These are phyloP conservation scores for Solenopsis invicta DNA, from an alignment of 1,140 invertebrate genomes.

Conservation along the genomic window DNA sequence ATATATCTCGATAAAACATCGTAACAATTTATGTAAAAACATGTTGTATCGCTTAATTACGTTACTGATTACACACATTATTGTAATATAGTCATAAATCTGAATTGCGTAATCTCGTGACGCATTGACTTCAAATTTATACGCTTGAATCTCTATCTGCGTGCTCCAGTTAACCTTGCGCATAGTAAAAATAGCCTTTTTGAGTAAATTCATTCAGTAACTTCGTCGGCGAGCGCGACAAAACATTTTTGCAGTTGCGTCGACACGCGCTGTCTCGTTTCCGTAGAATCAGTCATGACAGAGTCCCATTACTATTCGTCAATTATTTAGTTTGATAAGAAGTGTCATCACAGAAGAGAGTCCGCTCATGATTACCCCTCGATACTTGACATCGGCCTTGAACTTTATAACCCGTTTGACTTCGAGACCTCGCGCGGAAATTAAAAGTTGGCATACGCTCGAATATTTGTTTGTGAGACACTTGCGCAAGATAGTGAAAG, in stretches of 20 bases:
- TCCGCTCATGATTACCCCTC: background rate
- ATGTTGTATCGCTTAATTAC: background rate
- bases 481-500: background rate
- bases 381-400: background rate
- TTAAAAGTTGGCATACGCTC: background rate
- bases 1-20: background rate
- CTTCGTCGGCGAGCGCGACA: background rate
- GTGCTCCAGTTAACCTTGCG: background rate
- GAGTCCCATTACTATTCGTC: too few species aligned
- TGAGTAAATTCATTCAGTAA: background rate
- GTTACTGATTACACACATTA: background rate
- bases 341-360: background rate
- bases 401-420: slow-evolving; percentile 1
- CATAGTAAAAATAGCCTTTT: background rate
- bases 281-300: too few species aligned
- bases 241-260: too few species aligned
- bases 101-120: background rate
- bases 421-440: background rate
- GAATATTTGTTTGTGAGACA: background rate
- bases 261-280: background rate
- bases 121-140: background rate
- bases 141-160: background rate
- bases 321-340: too few species aligned
- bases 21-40: background rate
- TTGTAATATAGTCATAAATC: background rate